Evolutionary conservation across 2,888 invertebrate species (phyloP), one percentile per base, ranked within the genome.

Genomic region (Brenthis ino): DNA sequence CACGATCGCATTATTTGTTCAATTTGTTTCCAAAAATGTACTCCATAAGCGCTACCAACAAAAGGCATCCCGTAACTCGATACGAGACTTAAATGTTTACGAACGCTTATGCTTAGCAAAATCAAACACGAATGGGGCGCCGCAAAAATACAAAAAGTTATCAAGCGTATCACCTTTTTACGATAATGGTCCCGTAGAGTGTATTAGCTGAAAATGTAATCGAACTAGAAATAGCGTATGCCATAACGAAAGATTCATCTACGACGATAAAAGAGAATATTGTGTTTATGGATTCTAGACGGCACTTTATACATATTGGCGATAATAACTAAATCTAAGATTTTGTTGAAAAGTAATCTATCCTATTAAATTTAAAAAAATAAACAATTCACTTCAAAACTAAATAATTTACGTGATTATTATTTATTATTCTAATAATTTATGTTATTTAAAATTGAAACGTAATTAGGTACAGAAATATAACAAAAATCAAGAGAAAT

Each of bases 41-140:
- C 79, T 77, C 70, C 76, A 77, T 77, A 77, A 80, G 74, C 77
- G 73, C 76, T 67, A 69, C 68, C 72, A 82, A 84, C 85, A 86
- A 87, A 88, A 85, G 85, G 82, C 84, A 83, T 78, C 77, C 75
- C 77, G 91, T 89, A 92, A 93, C 87, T 81, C 81, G 87, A 92
- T 91, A 91, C 83, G 81, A 83, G 77, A 82, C 83, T 83, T 85
- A 86, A 90, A 88, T 91, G 89, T 90, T 90, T 91, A 86, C 91
- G 83, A 88, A 88, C 83, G 86, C 85, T 89, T 87, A 85, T 87
- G 86, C 89, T 89, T 87, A 86, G 87, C 87, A 81, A 89, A 91
- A 91, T 90, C 92, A 91, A 92, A 93, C 88, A 92, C 84, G 81
- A 85, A 83, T 84, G 84, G 87, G 88, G 87, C 83, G 86, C 84